A percentile compares a stretch with the other conserved stretches of the same genome.
Conservation (phyloP, 2,888 invertebrate genomes). For the Marasmarcha lunaedactyla region DNA sequence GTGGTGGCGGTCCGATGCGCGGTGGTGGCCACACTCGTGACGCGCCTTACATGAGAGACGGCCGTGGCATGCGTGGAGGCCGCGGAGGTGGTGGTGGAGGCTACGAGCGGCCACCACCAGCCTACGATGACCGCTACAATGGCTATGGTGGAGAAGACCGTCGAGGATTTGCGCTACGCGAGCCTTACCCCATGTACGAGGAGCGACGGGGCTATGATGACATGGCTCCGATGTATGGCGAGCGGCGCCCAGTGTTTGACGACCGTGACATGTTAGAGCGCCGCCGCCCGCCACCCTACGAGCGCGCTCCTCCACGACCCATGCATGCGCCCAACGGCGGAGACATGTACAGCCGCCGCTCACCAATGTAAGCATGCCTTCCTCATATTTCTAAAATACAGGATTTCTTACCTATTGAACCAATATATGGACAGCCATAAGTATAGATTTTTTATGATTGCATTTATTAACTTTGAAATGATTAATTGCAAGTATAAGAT, state of each 20-base stretch:
- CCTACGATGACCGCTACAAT: constrained; percentile 53
- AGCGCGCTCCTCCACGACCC: constrained; percentile 36
- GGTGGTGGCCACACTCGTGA: constrained; percentile 43
- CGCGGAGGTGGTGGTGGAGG: constrained; percentile 18
- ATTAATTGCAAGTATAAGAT: too few relatives aligned
- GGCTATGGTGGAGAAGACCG: constrained; percentile 56
- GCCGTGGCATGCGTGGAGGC: constrained; percentile 30
- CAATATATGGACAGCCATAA: too few relatives aligned
- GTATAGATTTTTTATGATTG: too few relatives aligned
- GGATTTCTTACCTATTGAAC: background rate
- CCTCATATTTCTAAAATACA: background rate
- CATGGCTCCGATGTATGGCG: constrained; percentile 23
- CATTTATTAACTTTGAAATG: too few relatives aligned
- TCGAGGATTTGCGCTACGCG: constrained; percentile 51
- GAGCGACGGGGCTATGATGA: constrained; percentile 24
- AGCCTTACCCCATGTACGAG: constrained; percentile 40
- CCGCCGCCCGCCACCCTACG: constrained; percentile 38
- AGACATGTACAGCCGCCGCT: constrained; percentile 64
- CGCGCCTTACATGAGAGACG: constrained; percentile 51
- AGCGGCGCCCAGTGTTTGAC: constrained; percentile 44
- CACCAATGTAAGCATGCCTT: constrained; percentile 22
- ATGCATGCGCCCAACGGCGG: constrained; percentile 47
- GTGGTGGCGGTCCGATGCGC: constrained; percentile 30
- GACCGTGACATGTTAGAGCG: constrained; percentile 49
- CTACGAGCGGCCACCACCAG: constrained; percentile 40